These are phyloP conservation scores for Subanguina moxae DNA, from an alignment of 1,140 invertebrate species.

Conservation along the genomic window DNA sequence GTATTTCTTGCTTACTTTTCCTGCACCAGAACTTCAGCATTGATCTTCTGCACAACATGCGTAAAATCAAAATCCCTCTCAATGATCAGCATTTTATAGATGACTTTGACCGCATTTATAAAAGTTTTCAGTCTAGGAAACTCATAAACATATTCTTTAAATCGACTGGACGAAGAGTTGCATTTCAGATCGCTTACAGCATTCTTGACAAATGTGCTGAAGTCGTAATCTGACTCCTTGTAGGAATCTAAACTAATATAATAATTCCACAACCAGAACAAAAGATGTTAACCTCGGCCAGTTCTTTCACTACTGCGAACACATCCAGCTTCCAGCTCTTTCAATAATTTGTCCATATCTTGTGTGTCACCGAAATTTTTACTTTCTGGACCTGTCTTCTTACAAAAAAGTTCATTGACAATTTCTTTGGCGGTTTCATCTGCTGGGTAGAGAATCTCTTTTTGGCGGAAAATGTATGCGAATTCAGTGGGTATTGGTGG, in stretches of 20 bases:
- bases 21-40: slow-evolving; percentile 11
- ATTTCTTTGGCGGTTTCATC: background rate
- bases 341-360: background rate
- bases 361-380: background rate
- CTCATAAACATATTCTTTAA: background rate
- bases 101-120: slow-evolving; percentile 7
- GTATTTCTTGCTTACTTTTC: slow-evolving; percentile 5
- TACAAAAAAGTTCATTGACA: background rate
- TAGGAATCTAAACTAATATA: background rate
- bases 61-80: slow-evolving; percentile 2
- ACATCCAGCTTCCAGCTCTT: background rate
- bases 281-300: too few species aligned
- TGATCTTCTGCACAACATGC: background rate
- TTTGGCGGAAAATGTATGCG: background rate
- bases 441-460: background rate
- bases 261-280: too few species aligned
- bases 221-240: slow-evolving; percentile 9
- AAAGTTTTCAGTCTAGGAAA: slow-evolving; percentile 12
- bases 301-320: background rate
- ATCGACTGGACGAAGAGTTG: background rate
- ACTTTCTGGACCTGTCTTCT: too few species aligned
- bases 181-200: slow-evolving; percentile 16
- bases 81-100: background rate
- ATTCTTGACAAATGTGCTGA: slow-evolving; percentile 17
- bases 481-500: background rate